Base-by-base conservation (phyloP, 2,113 vertebrate genomes). In the Sceloporus undulatus region DNA sequence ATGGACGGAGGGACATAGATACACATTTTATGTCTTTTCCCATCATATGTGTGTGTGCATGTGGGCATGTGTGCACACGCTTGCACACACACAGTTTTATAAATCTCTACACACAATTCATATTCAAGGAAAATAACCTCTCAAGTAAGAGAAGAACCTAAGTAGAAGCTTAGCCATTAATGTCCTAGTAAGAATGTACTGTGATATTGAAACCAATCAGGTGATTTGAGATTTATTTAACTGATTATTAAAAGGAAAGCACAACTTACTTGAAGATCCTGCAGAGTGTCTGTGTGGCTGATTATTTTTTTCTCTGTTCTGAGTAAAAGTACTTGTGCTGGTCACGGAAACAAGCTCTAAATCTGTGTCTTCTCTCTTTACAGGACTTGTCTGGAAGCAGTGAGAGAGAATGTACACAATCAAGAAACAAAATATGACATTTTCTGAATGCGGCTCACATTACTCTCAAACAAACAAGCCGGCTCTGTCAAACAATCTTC, bases 391-490 rank as follows among this genome's bases (percentile, higher is more conserved):
- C 99, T 99, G 95, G 93, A 95, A 96, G 95, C 96, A 96, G 94
- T 93, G 93, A 96, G 95, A 96, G 96, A 96, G 96, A 96, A 97
- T 97, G 96, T 97, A 97, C 97, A 97, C 96, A 97, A 97, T 95
- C 96, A 97, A 96, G 95, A 97, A 97, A 96, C 96, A 97, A 97
- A 97, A 97, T 96, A 96, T 96, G 95, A 96, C 96, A 96, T 96
- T 96, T 96, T 97, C 96, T 97, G 94, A 94, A 96, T 93, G 94
- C 94, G 95, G 96, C 94, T 98, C 97, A 97, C 93, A 95, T 98
- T 97, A 97, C 96, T 90, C 80, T 94, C 95, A 97, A 96, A 95
- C 97, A 98, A 96, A 97, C 94, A 97, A 97, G 97, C 97, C 97
- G 92, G 82, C 94, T 95, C 96, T 97, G 96, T 97, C 96, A 97